Evolutionary conservation across 1,140 invertebrate genomes (phyloP).

Genomic region (Heliothis virescens): DNA sequence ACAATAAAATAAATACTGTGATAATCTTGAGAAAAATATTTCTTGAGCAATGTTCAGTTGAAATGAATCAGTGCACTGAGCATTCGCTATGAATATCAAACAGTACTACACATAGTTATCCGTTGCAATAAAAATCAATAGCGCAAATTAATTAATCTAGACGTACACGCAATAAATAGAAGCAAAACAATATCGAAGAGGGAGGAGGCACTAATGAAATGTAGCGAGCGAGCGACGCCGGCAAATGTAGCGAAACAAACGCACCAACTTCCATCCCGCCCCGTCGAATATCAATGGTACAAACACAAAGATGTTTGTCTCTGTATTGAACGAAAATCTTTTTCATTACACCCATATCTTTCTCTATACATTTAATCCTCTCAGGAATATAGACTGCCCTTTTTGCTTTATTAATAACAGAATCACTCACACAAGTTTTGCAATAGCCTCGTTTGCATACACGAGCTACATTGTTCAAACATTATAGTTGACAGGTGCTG

Average conservation of each 20-base stretch:
- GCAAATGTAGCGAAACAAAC: conserved; percentile 76
- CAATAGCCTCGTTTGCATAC: conserved; percentile 25
- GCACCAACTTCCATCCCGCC: conserved; percentile 60
- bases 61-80: neutral
- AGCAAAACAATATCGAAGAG: conserved; percentile 70
- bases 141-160: conserved; percentile 74
- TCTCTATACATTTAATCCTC: conserved; percentile 44
- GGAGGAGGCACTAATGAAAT: conserved; percentile 77
- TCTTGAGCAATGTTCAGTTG: neutral
- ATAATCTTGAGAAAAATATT: neutral
- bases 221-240: conserved; percentile 67
- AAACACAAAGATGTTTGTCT: conserved; percentile 68
- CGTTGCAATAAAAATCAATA: conserved; percentile 55
- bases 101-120: conserved; percentile 5
- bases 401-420: conserved; percentile 23
- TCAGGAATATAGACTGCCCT: neutral
- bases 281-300: conserved; percentile 64
- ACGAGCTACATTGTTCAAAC: conserved; percentile 33
- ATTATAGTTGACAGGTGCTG: conserved; percentile 39
- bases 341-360: conserved; percentile 48
- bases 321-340: conserved; percentile 61
- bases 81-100: conserved; percentile 10
- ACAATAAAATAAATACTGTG: neutral
- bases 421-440: conserved; percentile 27
- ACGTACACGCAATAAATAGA: conserved; percentile 71